Evolutionary conservation across 2,888 invertebrate genomes (phyloP).

Genomic region (Troilus luridus): DNA sequence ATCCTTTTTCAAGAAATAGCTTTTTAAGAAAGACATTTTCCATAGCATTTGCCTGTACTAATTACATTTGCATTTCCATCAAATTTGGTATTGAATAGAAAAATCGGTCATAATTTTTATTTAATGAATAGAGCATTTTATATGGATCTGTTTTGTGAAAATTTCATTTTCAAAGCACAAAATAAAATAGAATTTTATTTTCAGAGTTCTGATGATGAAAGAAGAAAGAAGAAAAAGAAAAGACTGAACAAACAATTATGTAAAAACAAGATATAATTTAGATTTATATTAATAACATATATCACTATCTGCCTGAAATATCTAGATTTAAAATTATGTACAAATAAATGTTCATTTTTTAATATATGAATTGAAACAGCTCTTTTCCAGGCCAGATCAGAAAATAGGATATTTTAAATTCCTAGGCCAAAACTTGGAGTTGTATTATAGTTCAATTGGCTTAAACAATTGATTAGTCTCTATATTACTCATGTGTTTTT

Average conservation of each 20-base stretch:
- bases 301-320: not conserved
- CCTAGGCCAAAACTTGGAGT: too few relatives aligned
- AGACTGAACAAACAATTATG: not conserved
- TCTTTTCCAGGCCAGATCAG: too few relatives aligned
- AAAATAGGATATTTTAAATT: too few relatives aligned
- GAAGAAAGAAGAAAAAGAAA: slow-evolving; percentile 21
- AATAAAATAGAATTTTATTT: not conserved
- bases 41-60: too few relatives aligned
- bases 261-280: not conserved
- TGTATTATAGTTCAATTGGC: too few relatives aligned
- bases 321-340: not conserved
- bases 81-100: not conserved
- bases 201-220: slow-evolving; percentile 31
- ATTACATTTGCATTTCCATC: too few relatives aligned
- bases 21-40: too few relatives aligned
- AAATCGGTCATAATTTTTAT: not conserved
- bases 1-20: too few relatives aligned
- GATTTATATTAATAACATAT: not conserved
- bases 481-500: too few relatives aligned
- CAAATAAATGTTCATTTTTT: not conserved
- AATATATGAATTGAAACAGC: not conserved
- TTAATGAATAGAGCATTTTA: not conserved
- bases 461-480: too few relatives aligned
- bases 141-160: not conserved
- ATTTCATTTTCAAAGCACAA: not conserved